Base-by-base conservation (phyloP, 2,113 vertebrate genomes). In the Anolis carolinensis region DNA sequence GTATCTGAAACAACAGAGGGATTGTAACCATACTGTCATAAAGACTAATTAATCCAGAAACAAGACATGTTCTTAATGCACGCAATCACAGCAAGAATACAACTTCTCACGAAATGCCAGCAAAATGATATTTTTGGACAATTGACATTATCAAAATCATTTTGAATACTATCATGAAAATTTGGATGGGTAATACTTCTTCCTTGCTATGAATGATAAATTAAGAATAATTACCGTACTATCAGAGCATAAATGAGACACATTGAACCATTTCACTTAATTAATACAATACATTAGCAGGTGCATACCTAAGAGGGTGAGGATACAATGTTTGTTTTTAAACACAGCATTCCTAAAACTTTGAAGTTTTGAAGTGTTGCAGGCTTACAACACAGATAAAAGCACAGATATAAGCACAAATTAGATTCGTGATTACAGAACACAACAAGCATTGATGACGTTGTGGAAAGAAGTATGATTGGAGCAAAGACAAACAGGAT, bases 351-450 rank as follows among this genome's bases (percentile, higher is more conserved):
- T 50, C 4, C 76, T 0, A 5, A 81, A 65, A 13, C 25, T 36
- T 83, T 85, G 76, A 79, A 1, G n/a, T n/a, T n/a, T n/a, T 21
- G 0, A 1, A 77, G 65, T 36, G 84, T 55, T 70, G 89, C 2
- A 4, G 55, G 92, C 90, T 82, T 75, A 67, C 80, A 76, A 87
- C 62, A 68, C 65, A 63, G 59, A 89, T 84, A 86, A 18, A 2
- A 25, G 78, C 27, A 44, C 9, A 1, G 85, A 1, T 67, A 14
- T 55, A 0, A 0, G 0, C 4, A 68, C 67, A 90, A 67, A 79
- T 75, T 9, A 72, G 18, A 62, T 85, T 86, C 79, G 92, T 1
- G 70, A 84, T 75, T 81, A 86, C 1, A 27, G 55, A 0, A 13
- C 21, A 85, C 81, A 4, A 0, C 87, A 50, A 65, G 85, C 75